Evolutionary conservation across 53 echinoderm and acorn worm species (phyloP).

Genomic region (Glandiceps talaboti): DNA sequence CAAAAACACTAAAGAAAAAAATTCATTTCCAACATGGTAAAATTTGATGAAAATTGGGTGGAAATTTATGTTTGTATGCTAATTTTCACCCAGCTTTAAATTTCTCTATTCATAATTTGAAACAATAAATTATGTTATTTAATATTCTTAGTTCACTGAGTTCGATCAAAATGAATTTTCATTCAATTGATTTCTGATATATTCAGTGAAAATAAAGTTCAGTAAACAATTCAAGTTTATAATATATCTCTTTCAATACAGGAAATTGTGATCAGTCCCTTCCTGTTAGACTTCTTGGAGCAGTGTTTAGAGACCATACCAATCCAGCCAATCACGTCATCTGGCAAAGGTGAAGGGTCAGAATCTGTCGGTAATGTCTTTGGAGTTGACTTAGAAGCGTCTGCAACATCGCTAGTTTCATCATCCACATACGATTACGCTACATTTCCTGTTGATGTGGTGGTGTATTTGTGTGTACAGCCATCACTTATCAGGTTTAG

Average conservation of each 20-base stretch:
- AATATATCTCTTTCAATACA: constrained; percentile 24
- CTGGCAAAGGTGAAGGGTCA: background rate
- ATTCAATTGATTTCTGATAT: too few species aligned
- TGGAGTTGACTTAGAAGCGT: constrained; percentile 56
- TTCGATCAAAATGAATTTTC: too few species aligned
- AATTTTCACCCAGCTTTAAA: too few species aligned
- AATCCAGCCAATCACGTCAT: background rate
- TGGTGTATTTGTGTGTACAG: constrained; percentile 80
- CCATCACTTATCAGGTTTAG: constrained; percentile 79
- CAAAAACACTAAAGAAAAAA: too few species aligned
- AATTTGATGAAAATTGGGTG: too few species aligned
- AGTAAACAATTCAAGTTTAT: too few species aligned
- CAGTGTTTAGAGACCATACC: constrained; percentile 67
- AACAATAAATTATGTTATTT: too few species aligned
- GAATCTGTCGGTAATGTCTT: background rate
- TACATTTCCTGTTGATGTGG: constrained; percentile 90
- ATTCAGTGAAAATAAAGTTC: too few species aligned
- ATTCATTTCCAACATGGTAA: too few species aligned
- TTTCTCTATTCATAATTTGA: too few species aligned
- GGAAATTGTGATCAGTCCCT: constrained; percentile 82
- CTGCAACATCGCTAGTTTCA: constrained; percentile 87
- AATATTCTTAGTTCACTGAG: too few species aligned
- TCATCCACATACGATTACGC: constrained; percentile 76
- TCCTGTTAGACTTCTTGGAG: constrained; percentile 79
- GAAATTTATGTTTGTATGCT: too few species aligned